Evolutionary conservation across 2,888 invertebrate genomes (phyloP).

Genomic region (Pollenia griseotomentosa): DNA sequence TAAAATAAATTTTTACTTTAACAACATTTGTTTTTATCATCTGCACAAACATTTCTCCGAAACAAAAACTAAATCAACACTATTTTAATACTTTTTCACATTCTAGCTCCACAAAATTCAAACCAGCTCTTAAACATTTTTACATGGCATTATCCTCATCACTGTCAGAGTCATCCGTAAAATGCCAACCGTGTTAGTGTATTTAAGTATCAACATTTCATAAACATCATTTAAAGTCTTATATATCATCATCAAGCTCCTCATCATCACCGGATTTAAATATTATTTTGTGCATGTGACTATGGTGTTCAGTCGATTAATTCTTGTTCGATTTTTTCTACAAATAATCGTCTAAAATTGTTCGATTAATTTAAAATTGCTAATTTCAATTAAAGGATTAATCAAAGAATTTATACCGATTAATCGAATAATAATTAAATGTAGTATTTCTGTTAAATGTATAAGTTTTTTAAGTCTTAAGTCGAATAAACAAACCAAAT

Average conservation of each 20-base stretch:
- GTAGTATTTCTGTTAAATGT: no score
- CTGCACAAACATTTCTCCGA: neutral
- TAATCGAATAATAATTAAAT: no score
- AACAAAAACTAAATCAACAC: neutral
- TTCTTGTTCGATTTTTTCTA: no score
- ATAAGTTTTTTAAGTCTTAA: no score
- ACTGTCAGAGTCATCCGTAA: constrained; percentile 20
- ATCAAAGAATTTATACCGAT: no score
- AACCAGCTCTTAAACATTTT: neutral
- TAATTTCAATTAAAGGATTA: no score
- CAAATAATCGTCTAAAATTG: no score
- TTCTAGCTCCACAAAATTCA: neutral
- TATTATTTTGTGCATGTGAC: neutral
- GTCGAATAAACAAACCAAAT: no score
- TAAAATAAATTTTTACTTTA: constrained; percentile 3
- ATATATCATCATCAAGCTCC: constrained; percentile 18
- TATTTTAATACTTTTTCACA: neutral
- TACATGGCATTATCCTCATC: constrained; percentile 37
- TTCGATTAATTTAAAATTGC: no score
- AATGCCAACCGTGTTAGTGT: constrained; percentile 29
- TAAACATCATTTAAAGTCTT: constrained; percentile 36
- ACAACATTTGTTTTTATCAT: constrained; percentile 41
- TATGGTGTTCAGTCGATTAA: no score
- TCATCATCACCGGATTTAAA: constrained; percentile 5
- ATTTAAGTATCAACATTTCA: constrained; percentile 38